Evolutionary conservation across 2,888 invertebrate genomes (phyloP), one percentile per base, ranked within the genome.

Genomic region (Melipona bicolor): DNA sequence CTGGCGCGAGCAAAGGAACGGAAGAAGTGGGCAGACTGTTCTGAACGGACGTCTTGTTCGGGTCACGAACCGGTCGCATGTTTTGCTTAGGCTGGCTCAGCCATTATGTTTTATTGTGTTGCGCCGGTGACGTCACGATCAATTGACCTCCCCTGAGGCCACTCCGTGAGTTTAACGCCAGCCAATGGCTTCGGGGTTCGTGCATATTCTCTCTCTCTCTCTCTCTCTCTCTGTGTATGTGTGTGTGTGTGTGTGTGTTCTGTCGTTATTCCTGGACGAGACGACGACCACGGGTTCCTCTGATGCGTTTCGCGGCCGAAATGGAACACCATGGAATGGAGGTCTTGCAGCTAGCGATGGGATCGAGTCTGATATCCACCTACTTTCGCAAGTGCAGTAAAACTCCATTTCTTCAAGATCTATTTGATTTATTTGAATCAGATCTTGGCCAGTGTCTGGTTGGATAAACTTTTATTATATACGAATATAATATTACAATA

Each of bases 51-150:
- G 77, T 84, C 80, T 88, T 75, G 81, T 74, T 77, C 80, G 78
- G 80, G 90, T 89, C 89, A 89, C 83, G 86, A 86, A 81, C 80
- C 78, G 81, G 84, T 89, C 88, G 90, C 89, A 83, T 86, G 89
- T 84, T 81, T 73, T 78, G 81, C 84, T 83, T 77, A 87, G 81
- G 81, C 82, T 77, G 85, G 54, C 84, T 83, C 88, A 85, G 85
- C 88, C 84, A 89, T 89, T 87, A 87, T 84, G 84, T 89, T 89
- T 90, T 84, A 91, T 89, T 88, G 88, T 87, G 88, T 90, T 90
- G 86, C 87, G 85, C 81, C 84, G 82, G 80, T 91, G 91, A 91
- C 91, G 91, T 91, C 91, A 92, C 87, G 89, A 84, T 84, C 91
- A 92, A 90, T 90, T 90, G 90, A 90, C 90, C 90, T 90, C 87